phyloP scores from a whole-genome alignment of 35 echinoderm and acorn worm genomes.

The Diadema setosum region DNA sequence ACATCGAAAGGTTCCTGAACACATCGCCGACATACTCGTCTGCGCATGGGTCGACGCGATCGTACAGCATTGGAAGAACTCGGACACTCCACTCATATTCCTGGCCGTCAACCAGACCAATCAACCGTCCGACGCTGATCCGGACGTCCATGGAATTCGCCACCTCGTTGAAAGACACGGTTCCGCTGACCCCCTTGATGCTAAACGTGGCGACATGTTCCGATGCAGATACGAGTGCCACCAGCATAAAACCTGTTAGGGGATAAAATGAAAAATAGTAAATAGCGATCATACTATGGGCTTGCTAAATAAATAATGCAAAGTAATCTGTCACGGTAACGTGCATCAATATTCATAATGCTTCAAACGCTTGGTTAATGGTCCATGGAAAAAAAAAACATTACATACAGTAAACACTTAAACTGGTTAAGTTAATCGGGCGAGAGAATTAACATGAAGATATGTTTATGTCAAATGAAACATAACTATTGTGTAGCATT shows the following conservation, averaged over 20 bases:
- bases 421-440: too few relatives aligned
- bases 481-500: too few relatives aligned
- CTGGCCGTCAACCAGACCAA: not conserved
- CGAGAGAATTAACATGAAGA: too few relatives aligned
- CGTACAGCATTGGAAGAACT: slow-evolving; percentile 71
- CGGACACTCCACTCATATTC: slow-evolving; percentile 44
- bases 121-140: not conserved
- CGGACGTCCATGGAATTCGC: not conserved
- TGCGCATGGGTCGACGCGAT: slow-evolving; percentile 22
- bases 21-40: slow-evolving; percentile 15
- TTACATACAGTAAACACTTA: too few relatives aligned
- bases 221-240: not conserved
- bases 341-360: too few relatives aligned
- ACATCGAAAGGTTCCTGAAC: slow-evolving; percentile 4
- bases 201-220: slow-evolving; percentile 48
- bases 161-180: not conserved
- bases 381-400: too few relatives aligned
- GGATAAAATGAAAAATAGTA: not conserved
- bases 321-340: too few relatives aligned
- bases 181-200: slow-evolving; percentile 43
- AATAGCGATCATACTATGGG: too few relatives aligned
- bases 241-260: not conserved
- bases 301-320: too few relatives aligned
- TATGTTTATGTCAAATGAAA: too few relatives aligned
- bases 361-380: too few relatives aligned